phyloP scores from a whole-genome alignment of 2,113 vertebrate species.

The Macquaria ambigua region DNA sequence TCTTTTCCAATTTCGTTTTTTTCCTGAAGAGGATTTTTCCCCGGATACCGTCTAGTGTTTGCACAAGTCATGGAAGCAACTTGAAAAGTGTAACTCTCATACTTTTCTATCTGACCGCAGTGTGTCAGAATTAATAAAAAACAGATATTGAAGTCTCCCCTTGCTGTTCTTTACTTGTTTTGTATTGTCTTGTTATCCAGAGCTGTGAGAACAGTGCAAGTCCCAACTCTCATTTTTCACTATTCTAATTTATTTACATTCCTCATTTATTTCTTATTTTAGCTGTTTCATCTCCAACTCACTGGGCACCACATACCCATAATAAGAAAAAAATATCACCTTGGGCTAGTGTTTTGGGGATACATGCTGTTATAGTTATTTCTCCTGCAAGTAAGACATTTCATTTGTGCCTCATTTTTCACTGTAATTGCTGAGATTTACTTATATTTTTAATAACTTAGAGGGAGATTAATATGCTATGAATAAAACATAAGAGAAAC shows the following conservation, averaged over 20 bases:
- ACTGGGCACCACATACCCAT: background rate
- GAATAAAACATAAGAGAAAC: slow-evolving; percentile 16
- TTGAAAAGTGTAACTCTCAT: slow-evolving; percentile 79
- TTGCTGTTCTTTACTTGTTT: slow-evolving; percentile 56
- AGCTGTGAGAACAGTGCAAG: background rate
- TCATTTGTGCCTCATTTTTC: background rate
- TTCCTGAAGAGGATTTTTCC: slow-evolving; percentile 41
- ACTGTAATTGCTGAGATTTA: background rate
- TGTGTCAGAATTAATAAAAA: slow-evolving; percentile 81
- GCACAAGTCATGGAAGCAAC: slow-evolving; percentile 81
- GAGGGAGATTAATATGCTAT: background rate
- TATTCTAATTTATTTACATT: slow-evolving; percentile 10
- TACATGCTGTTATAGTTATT: background rate
- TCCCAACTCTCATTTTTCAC: slow-evolving; percentile 31
- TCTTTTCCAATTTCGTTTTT: slow-evolving; percentile 63
- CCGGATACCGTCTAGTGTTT: slow-evolving; percentile 77
- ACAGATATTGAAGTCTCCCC: slow-evolving; percentile 61
- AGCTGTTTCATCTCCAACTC: background rate
- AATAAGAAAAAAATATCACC: slow-evolving; percentile 10
- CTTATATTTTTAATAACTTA: background rate
- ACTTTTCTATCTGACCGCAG: slow-evolving; percentile 77
- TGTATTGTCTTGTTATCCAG: slow-evolving; percentile 25
- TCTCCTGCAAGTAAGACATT: background rate
- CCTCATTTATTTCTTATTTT: slow-evolving; percentile 9
- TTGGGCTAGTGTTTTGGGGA: background rate